A percentile compares a stretch with the other conserved stretches of the same genome.
phyloP scores from a whole-genome alignment of 2,888 invertebrate genomes.

The Leptothorax acervorum region DNA sequence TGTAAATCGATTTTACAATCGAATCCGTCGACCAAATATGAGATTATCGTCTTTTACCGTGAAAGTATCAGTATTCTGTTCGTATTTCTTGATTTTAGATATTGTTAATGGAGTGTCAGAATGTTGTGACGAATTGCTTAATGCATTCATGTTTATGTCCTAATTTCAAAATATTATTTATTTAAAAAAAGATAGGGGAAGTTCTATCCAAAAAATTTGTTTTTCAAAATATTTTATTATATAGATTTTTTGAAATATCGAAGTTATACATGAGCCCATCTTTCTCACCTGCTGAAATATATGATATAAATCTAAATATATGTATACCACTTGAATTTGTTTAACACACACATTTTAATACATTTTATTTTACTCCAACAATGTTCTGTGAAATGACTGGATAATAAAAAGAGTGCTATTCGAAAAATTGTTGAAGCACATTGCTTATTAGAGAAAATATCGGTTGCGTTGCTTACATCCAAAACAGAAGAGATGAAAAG shows the following conservation, averaged over 20 bases:
- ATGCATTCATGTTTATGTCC: background rate
- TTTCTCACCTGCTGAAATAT: too few species aligned
- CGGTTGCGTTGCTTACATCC: background rate
- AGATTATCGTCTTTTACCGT: background rate
- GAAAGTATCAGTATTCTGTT: background rate
- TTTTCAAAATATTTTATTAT: background rate
- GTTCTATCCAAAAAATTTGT: background rate
- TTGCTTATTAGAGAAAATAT: constrained; percentile 7
- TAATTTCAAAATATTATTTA: background rate
- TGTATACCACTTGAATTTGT: background rate
- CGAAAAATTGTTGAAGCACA: background rate
- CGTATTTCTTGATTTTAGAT: background rate
- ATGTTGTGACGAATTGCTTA: background rate
- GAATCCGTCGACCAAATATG: background rate
- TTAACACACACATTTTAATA: background rate
- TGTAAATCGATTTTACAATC: background rate
- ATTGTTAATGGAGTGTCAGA: background rate
- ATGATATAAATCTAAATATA: background rate
- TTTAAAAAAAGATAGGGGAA: background rate
- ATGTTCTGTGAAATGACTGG: background rate
- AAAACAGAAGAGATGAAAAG: constrained; percentile 23
- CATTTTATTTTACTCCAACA: background rate
- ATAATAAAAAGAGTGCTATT: background rate
- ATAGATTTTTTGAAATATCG: background rate
- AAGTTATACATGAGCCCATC: background rate